Base-by-base conservation (phyloP, 2,888 invertebrate species). In the Nipponacmea schrenckii region DNA sequence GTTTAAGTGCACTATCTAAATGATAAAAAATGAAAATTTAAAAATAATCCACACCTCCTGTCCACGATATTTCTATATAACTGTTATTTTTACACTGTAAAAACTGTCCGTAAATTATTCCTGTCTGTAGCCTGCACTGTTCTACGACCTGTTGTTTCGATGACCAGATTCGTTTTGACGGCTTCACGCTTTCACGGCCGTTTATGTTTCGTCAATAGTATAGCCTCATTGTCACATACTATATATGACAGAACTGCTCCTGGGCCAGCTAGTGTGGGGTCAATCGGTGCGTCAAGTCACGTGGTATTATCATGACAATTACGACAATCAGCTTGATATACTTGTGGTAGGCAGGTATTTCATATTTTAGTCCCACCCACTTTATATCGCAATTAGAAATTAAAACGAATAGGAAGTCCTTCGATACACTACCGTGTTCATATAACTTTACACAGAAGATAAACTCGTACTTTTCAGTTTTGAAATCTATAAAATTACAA, bases 191-290 rank as follows among this genome's bases (percentile, higher is more conserved):
- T 56, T 56, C 56, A 56, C 56, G 56, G 20, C 56, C 56, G 56
- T 56, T 56, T 56, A 24, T 56, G 56, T 56, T 56, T 56, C 56
- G 56, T 56, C 56, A 56, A 56, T 56, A 56, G 56, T 56, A 56
- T 56, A 24, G 56, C 24, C 56, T 24, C 56, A 24, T 24, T 56
- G 56, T 24, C 24, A 56, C 56, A 56, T 20, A 56, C 56, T 56
- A 20, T 56, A 24, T 56, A 24, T 56, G 20, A 20, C 24, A 56
- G 56, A 24, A 56, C 14, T 24, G 56, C 56, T 20, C 56, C 24
- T 56, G 39, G 39, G 39, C 39, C 39, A 39, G 39, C 39, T 39
- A 39, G 39, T 39, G 39, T 56, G 56, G 56, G 56, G 56, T 56
- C 56, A 56, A 56, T 56, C 56, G 56, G 56, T 56, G 56, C 56